Conservation (phyloP, 2,113 vertebrate species). For the Sebastes fasciatus region DNA sequence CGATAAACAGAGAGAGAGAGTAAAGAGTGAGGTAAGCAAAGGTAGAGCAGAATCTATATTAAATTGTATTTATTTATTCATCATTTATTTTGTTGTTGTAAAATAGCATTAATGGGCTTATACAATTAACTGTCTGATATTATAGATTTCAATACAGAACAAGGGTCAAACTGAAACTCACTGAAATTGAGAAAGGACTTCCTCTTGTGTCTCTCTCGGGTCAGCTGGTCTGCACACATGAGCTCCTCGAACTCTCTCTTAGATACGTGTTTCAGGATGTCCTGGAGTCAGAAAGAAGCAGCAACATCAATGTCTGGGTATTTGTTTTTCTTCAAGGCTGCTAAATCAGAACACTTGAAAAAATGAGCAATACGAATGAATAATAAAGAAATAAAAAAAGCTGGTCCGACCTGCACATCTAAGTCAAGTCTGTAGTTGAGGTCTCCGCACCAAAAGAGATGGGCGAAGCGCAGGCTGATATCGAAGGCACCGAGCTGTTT, state of each 20-base stretch:
- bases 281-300: constrained; percentile 75
- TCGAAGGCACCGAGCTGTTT: constrained; percentile 84
- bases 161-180: constrained; percentile 74
- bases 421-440: constrained; percentile 88
- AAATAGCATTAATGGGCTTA: neutral
- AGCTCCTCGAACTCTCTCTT: constrained; percentile 89
- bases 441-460: constrained; percentile 89
- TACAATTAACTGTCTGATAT: neutral
- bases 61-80: neutral
- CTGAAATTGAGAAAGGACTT: constrained; percentile 91
- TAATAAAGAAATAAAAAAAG: neutral
- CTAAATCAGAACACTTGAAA: neutral
- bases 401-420: constrained; percentile 81
- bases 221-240: constrained; percentile 91
- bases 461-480: constrained; percentile 86
- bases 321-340: neutral
- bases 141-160: neutral
- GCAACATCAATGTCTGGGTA: neutral
- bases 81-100: neutral
- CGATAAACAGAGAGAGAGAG: constrained; percentile 36
- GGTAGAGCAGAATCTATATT: neutral
- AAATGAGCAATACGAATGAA: neutral
- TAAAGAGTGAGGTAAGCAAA: constrained; percentile 6
- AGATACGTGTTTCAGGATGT: constrained; percentile 86
- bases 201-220: constrained; percentile 87